Conservation (phyloP, 1,140 invertebrate species). For the Solenopsis fugax region DNA sequence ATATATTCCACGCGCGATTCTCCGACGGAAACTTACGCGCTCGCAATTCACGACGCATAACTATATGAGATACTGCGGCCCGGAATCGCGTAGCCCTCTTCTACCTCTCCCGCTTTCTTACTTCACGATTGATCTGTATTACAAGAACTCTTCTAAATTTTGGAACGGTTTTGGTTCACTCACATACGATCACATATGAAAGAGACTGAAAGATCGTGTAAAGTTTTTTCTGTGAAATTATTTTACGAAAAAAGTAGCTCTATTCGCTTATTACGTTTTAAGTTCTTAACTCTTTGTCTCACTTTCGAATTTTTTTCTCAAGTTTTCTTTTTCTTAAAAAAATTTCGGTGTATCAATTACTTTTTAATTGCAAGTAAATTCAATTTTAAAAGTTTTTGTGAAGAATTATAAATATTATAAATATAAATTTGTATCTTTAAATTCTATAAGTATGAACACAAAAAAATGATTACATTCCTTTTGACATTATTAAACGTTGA, state of each 20-base stretch:
- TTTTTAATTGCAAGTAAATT: not conserved
- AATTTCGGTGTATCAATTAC: not conserved
- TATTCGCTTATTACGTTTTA: not conserved
- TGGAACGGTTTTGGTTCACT: not conserved
- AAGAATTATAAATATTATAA: not conserved
- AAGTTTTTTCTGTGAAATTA: not conserved
- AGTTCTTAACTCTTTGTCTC: not conserved
- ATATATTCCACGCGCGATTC: slow-evolving; percentile 60
- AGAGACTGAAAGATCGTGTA: not conserved
- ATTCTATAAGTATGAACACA: not conserved
- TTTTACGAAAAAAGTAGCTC: not conserved
- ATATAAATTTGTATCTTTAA: not conserved
- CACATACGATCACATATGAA: not conserved
- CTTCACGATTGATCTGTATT: slow-evolving; percentile 37
- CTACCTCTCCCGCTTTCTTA: not conserved
- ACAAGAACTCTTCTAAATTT: slow-evolving; percentile 30
- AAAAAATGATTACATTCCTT: not conserved
- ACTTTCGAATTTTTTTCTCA: not conserved
- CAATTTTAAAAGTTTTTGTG: not conserved
- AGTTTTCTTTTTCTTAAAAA: not conserved
- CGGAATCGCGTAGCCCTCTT: not conserved
- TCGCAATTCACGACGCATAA: slow-evolving; percentile 62
- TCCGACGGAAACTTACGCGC: slow-evolving; percentile 50
- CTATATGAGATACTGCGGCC: slow-evolving; percentile 32
- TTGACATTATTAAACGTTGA: slow-evolving; percentile 1